Percentiles rank a stretch among this genome's conserved stretches.
Evolutionary conservation across 2,113 vertebrate genomes (phyloP).

Genomic region (Mionectes macconnelli): DNA sequence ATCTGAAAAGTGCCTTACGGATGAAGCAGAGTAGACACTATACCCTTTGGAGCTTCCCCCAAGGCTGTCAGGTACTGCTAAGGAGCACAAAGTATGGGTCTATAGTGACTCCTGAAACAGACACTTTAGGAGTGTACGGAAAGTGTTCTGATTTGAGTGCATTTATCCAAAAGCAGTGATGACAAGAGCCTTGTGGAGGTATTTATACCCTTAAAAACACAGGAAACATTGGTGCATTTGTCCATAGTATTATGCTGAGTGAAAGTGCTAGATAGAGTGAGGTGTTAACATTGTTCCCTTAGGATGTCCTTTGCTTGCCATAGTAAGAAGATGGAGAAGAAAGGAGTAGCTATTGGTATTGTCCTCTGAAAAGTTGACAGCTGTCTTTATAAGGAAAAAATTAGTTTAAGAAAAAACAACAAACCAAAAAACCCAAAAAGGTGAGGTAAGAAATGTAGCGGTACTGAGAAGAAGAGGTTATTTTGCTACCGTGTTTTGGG

Average conservation of each 20-base stretch:
- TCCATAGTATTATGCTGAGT: neutral
- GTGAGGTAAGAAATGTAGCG: neutral
- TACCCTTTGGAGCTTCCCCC: neutral
- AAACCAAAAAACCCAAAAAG: neutral
- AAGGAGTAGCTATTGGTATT: neutral
- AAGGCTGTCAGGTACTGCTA: neutral
- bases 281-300: neutral
- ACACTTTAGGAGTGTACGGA: neutral
- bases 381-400: neutral
- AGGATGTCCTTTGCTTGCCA: neutral
- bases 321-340: neutral
- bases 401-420: neutral
- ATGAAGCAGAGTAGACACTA: neutral
- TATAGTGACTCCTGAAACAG: neutral
- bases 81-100: neutral
- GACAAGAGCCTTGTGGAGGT: neutral
- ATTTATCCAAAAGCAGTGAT: neutral
- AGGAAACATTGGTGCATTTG: neutral
- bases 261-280: neutral
- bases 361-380: neutral
- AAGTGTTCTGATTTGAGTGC: neutral
- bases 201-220: neutral
- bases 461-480: neutral
- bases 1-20: neutral
- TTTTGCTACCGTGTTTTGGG: neutral